A percentile compares a stretch with the other conserved stretches of the same genome.
These are phyloP conservation scores for Rhamphomyia laevipes DNA, from an alignment of 2,888 invertebrate genomes.

Conservation along the genomic window DNA sequence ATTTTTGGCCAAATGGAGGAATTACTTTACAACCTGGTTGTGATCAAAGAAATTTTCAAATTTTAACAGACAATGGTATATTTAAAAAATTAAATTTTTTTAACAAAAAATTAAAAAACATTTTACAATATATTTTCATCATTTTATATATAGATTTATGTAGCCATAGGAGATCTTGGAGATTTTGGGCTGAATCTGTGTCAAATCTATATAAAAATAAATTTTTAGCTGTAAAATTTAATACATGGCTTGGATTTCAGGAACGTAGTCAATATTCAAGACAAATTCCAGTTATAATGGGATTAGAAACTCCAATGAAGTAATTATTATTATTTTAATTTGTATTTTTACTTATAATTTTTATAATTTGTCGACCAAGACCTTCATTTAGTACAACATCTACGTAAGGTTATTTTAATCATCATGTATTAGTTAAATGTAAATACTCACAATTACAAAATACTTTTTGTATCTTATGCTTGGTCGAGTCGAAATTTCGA, in stretches of 20 bases:
- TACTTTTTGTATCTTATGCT: too few relatives aligned
- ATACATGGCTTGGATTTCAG: constrained; percentile 39
- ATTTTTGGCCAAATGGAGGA: constrained; percentile 34
- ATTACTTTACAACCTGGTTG: constrained; percentile 18
- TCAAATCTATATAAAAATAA: background rate
- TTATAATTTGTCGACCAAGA: too few relatives aligned
- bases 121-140: background rate
- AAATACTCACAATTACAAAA: too few relatives aligned
- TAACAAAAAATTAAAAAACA: background rate
- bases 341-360: background rate
- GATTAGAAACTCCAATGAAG: constrained; percentile 5
- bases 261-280: background rate
- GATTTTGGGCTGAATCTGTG: constrained; percentile 42
- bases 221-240: constrained; percentile 41
- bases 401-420: too few relatives aligned
- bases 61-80: constrained; percentile 15
- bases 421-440: too few relatives aligned
- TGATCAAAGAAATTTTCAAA: constrained; percentile 14
- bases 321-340: background rate
- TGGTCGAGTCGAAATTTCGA: too few relatives aligned
- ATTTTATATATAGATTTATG: constrained; percentile 35
- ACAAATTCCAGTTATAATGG: constrained; percentile 4
- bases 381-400: too few relatives aligned
- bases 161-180: constrained; percentile 45
- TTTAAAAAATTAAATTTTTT: background rate